phyloP scores from a whole-genome alignment of 1,140 invertebrate species.

The Chironomus tepperi region DNA sequence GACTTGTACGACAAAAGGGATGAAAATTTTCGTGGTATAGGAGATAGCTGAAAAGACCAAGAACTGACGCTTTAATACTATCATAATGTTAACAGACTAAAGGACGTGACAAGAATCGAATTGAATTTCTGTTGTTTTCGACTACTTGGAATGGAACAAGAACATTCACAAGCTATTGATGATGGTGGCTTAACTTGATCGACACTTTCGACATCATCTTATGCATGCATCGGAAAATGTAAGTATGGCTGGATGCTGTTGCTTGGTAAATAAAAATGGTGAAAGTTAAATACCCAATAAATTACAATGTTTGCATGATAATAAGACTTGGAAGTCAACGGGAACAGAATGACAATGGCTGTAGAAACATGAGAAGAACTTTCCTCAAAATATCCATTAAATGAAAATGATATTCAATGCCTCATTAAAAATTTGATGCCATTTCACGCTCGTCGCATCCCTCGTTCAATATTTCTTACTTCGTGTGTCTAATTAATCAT shows the following conservation, averaged over 20 bases:
- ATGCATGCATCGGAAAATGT: neutral
- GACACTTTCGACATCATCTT: neutral
- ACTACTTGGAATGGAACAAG: neutral
- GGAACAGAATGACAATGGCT: neutral
- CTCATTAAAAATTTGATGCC: constrained; percentile 23
- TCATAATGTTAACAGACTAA: constrained; percentile 16
- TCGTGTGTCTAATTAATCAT: constrained; percentile 23
- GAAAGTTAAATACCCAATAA: constrained; percentile 20
- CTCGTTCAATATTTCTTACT: neutral
- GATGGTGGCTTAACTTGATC: constrained; percentile 10
- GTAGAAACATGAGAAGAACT: neutral
- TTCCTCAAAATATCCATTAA: constrained; percentile 6
- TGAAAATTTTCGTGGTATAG: neutral
- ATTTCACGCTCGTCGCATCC: constrained; percentile 3
- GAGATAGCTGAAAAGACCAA: too few relatives aligned
- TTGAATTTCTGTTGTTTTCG: neutral
- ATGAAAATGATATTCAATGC: constrained; percentile 21
- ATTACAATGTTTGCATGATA: constrained; percentile 23
- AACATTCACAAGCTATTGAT: neutral
- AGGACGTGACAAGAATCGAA: constrained; percentile 10
- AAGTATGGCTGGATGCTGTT: neutral
- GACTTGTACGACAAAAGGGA: neutral
- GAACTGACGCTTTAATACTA: constrained; percentile 12
- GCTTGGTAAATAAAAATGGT: neutral
- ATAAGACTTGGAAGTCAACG: neutral